A percentile compares a stretch with the other conserved stretches of the same genome.
phyloP scores from a whole-genome alignment of 1,140 invertebrate species.

The Leptinotarsa defecta region DNA sequence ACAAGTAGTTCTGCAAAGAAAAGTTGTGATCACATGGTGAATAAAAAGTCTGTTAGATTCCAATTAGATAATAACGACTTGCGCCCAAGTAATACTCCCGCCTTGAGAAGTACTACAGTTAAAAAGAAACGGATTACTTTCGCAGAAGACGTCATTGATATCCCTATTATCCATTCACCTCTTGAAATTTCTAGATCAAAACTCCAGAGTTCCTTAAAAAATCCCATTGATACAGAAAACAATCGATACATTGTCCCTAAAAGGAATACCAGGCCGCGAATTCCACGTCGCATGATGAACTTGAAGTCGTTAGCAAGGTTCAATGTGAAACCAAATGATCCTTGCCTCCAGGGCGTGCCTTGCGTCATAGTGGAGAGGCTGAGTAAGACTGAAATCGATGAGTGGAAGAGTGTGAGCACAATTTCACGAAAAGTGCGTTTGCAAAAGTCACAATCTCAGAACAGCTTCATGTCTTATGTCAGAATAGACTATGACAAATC shows the following conservation, averaged over 20 bases:
- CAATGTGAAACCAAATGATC: constrained; percentile 7
- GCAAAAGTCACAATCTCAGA: not conserved
- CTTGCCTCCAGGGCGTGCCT: constrained; percentile 19
- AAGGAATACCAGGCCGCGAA: constrained; percentile 5
- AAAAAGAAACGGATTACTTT: constrained; percentile 6
- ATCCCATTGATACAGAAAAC: not conserved
- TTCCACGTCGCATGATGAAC: not conserved
- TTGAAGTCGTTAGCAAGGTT: not conserved
- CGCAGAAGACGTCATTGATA: not conserved
- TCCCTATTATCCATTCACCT: constrained; percentile 11
- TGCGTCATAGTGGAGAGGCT: constrained; percentile 16
- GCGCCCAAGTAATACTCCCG: not conserved
- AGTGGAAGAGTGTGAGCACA: constrained; percentile 19
- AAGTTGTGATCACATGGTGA: not conserved
- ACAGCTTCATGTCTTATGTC: not conserved
- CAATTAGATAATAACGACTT: not conserved
- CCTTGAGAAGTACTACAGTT: not conserved
- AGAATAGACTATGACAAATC: constrained; percentile 33
- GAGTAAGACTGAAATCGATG: constrained; percentile 18
- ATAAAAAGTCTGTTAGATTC: not conserved
- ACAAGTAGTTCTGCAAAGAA: too few species aligned
- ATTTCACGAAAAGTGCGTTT: not conserved
- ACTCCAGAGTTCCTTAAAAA: constrained; percentile 28
- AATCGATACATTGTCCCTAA: not conserved
- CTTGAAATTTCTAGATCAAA: not conserved